Percentiles rank a stretch among this genome's conserved stretches.
Conservation (phyloP, 2,888 invertebrate species). For the Philonicus albiceps region DNA sequence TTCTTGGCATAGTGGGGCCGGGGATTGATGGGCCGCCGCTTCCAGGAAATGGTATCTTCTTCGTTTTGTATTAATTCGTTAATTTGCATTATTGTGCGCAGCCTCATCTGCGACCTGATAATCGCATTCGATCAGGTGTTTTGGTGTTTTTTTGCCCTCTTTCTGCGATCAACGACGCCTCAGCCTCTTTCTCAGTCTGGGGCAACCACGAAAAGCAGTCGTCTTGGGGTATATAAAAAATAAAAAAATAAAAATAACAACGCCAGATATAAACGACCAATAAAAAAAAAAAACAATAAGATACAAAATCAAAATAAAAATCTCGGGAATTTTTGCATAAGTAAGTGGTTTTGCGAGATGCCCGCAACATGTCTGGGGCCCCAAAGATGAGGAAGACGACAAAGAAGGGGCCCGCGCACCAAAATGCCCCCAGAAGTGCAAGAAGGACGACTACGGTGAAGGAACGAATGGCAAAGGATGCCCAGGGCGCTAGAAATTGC, state of each 20-base stretch:
- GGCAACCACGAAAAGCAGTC: constrained; percentile 6
- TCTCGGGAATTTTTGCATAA: constrained; percentile 40
- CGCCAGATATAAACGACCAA: background rate
- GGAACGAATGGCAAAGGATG: constrained; percentile 46
- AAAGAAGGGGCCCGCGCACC: background rate
- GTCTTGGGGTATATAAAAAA: background rate
- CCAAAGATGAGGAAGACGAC: background rate
- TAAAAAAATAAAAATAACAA: background rate
- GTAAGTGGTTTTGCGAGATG: constrained; percentile 30
- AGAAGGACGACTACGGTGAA: background rate
- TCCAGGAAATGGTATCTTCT: constrained; percentile 1
- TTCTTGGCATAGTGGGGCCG: background rate
- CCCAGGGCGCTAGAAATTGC: constrained; percentile 58
- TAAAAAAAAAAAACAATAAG: background rate
- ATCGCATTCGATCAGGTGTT: constrained; percentile 39
- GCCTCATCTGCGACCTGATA: constrained; percentile 21
- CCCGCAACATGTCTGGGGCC: constrained; percentile 1
- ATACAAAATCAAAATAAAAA: background rate
- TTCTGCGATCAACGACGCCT: constrained; percentile 20
- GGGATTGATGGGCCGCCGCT: constrained; percentile 2
- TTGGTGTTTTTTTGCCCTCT: background rate
- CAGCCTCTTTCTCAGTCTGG: constrained; percentile 10
- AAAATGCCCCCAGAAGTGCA: background rate
- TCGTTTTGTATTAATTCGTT: constrained; percentile 39
- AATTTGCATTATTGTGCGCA: constrained; percentile 37